phyloP scores from a whole-genome alignment of 1,140 invertebrate genomes.

The Acyrthosiphon pisum region DNA sequence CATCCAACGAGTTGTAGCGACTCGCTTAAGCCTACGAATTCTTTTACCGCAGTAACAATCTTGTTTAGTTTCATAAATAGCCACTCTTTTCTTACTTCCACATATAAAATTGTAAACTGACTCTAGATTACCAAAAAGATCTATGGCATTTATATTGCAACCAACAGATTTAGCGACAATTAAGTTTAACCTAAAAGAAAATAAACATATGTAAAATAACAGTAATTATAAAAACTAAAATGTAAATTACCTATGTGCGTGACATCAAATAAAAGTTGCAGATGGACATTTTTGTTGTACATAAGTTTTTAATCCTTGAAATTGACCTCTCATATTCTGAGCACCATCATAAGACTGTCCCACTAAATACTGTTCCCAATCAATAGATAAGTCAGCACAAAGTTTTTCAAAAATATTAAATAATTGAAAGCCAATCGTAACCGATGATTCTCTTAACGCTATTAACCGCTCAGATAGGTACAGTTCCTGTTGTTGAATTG shows the following conservation, averaged over 20 bases:
- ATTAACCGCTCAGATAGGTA: conserved; percentile 15
- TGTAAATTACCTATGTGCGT: conserved; percentile 9
- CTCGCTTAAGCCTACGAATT: background rate
- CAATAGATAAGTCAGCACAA: background rate
- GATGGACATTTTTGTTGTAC: conserved; percentile 26
- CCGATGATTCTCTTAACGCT: conserved; percentile 2
- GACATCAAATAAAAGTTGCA: background rate
- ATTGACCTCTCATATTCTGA: conserved; percentile 13
- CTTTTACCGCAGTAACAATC: background rate
- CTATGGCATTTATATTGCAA: conserved; percentile 10
- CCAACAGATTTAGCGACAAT: background rate
- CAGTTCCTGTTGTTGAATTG: background rate
- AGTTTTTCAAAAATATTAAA: conserved; percentile 18
- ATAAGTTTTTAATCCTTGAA: conserved; percentile 17
- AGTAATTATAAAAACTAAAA: background rate
- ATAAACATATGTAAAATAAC: background rate
- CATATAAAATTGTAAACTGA: background rate
- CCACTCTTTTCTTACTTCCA: conserved; percentile 26
- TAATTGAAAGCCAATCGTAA: background rate
- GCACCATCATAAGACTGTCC: conserved; percentile 34
- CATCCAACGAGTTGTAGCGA: background rate
- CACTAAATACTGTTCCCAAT: conserved; percentile 3
- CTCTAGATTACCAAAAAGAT: conserved; percentile 19
- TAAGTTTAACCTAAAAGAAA: background rate
- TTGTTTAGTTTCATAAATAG: conserved; percentile 20